Percentiles rank a stretch among this genome's conserved stretches.
phyloP scores from a whole-genome alignment of 2,888 invertebrate genomes.

The Xestia xanthographa region DNA sequence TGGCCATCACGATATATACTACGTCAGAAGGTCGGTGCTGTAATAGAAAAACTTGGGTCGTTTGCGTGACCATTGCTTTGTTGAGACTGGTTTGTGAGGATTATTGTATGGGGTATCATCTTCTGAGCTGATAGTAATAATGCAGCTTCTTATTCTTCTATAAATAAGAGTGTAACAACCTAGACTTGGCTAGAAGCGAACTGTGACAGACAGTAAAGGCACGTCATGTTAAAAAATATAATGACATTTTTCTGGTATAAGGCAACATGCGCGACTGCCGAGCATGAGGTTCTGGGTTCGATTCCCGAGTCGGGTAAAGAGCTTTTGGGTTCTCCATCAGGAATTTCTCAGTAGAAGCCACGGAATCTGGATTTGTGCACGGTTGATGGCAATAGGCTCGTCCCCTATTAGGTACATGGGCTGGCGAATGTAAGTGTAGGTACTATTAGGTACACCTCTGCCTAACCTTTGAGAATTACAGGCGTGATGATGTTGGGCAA shows the following conservation, averaged over 20 bases:
- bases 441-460: too few relatives aligned
- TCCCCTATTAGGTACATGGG: too few relatives aligned
- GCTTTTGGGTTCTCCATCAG: too few relatives aligned
- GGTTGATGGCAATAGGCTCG: too few relatives aligned
- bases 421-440: too few relatives aligned
- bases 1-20: constrained; percentile 67
- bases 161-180: neutral
- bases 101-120: neutral
- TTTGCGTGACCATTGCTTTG: constrained; percentile 74
- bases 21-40: constrained; percentile 72
- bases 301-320: too few relatives aligned
- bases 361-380: too few relatives aligned
- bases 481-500: neutral
- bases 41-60: constrained; percentile 83
- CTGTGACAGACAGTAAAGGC: neutral
- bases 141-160: neutral
- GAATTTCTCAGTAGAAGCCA: too few relatives aligned
- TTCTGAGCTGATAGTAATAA: neutral
- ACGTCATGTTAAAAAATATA: neutral
- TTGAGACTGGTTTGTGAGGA: constrained; percentile 22
- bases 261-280: neutral
- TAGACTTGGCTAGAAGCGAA: neutral
- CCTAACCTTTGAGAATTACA: too few relatives aligned
- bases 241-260: neutral
- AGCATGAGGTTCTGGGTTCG: too few relatives aligned